Evolutionary conservation across 2,113 vertebrate species (phyloP).

Genomic region (Anolis carolinensis): DNA sequence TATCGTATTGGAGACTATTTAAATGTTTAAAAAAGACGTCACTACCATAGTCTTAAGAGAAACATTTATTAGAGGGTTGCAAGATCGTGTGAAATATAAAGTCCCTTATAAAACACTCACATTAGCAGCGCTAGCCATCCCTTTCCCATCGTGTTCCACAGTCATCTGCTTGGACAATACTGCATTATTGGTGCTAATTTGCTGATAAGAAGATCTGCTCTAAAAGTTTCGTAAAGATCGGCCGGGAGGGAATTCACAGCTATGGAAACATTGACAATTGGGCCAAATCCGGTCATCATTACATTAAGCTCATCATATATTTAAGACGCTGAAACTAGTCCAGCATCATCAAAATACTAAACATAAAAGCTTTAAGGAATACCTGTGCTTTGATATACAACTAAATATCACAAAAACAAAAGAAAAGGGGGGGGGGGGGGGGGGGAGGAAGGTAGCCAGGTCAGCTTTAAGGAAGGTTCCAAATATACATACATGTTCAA

Average conservation of each 20-base stretch:
- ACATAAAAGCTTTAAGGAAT: constrained; percentile 57
- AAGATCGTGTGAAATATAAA: constrained; percentile 76
- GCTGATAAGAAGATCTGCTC: constrained; percentile 67
- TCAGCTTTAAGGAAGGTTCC: constrained; percentile 68
- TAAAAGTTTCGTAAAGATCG: constrained; percentile 66
- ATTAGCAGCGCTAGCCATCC: constrained; percentile 63
- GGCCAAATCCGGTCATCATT: constrained; percentile 54
- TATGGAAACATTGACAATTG: constrained; percentile 67
- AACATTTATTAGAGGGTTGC: constrained; percentile 79
- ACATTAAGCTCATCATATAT: constrained; percentile 40
- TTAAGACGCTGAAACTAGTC: constrained; percentile 61
- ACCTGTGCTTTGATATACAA: constrained; percentile 62
- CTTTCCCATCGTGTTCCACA: constrained; percentile 59
- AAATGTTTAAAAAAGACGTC: constrained; percentile 35
- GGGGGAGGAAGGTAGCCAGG: constrained; percentile 52
- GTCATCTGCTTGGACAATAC: constrained; percentile 55
- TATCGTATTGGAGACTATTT: not conserved
- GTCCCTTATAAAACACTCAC: constrained; percentile 72
- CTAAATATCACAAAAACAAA: constrained; percentile 68
- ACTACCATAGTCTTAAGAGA: constrained; percentile 60
- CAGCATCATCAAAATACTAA: constrained; percentile 63
- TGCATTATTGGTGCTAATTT: constrained; percentile 62
- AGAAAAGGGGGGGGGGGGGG: not conserved
- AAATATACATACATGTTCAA: constrained; percentile 75
- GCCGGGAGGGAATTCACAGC: constrained; percentile 61